Conservation (phyloP, 2,888 invertebrate species). For the Drosophila longiperda region DNA sequence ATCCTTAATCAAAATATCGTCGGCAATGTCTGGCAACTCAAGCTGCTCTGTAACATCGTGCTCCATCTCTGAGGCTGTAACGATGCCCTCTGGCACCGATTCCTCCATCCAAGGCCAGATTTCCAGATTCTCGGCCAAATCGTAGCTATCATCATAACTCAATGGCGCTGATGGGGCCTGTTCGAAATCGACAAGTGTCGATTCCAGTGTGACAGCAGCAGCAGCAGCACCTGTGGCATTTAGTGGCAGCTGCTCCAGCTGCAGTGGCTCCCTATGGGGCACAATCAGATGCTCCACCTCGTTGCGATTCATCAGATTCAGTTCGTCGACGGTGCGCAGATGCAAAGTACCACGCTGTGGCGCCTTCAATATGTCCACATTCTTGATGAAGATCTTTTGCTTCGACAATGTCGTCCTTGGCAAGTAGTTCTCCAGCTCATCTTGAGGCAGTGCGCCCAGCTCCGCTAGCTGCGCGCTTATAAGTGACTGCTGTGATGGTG, state of each 20-base stretch:
- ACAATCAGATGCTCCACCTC: slow-evolving; percentile 84
- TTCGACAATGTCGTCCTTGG: slow-evolving; percentile 50
- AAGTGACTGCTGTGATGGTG: slow-evolving; percentile 3
- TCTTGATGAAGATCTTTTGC: slow-evolving; percentile 83
- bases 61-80: slow-evolving; percentile 20
- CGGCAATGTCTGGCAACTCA: slow-evolving; percentile 36
- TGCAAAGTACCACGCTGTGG: slow-evolving; percentile 82
- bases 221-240: neutral
- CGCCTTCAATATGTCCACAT: slow-evolving; percentile 82
- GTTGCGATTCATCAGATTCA: slow-evolving; percentile 84
- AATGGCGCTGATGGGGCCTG: slow-evolving; percentile 19
- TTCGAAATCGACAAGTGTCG: slow-evolving; percentile 34
- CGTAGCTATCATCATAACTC: slow-evolving; percentile 72
- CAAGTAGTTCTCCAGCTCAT: slow-evolving; percentile 46
- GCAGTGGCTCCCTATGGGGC: slow-evolving; percentile 76
- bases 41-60: slow-evolving; percentile 25
- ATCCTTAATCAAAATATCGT: slow-evolving; percentile 61
- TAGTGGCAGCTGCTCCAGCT: slow-evolving; percentile 49
- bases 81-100: slow-evolving; percentile 28
- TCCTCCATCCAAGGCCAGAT: slow-evolving; percentile 75
- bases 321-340: slow-evolving; percentile 84
- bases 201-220: slow-evolving; percentile 15
- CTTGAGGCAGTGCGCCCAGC: slow-evolving; percentile 22
- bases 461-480: slow-evolving; percentile 26
- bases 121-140: slow-evolving; percentile 76